Evolutionary conservation across 2,888 invertebrate genomes (phyloP), one percentile per base, ranked within the genome.

Genomic region (Nomada goodeniana): DNA sequence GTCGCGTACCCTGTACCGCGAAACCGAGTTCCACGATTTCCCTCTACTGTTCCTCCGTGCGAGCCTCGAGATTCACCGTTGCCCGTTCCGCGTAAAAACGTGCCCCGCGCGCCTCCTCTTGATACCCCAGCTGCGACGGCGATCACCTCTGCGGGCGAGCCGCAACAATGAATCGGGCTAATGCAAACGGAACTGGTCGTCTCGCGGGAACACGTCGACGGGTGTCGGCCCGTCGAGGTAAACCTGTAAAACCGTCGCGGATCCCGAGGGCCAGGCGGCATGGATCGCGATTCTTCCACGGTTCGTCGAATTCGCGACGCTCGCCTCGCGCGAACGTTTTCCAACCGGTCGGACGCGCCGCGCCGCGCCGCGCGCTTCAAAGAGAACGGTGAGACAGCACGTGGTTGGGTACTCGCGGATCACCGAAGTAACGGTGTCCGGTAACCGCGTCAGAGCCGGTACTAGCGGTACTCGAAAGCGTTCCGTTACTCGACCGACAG

Each of bases 401-500:
- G 92, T 91, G 91, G 91, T 89, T 89, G 87, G 86, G 82, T 84
- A 84, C 87, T 86, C 89, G 86, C 84, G 84, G 84, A 87, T 85
- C 85, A 87, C 80, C 82, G 88, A 88, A 89, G 90, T 93, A 93
- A 93, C 93, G 93, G 93, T 93, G 89, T 90, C 88, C 91, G 91
- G 92, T 91, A 93, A 93, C 91, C 91, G 91, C 93, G 93, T 92
- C 91, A 92, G 92, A 92, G 92, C 90, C 90, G 89, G 88, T 91
- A 88, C 89, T 93, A 93, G 93, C 93, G 93, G 93, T 93, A 93
- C 93, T 90, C 88, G 87, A 80, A 83, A 88, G 89, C 91, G 90
- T 91, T 89, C 93, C 93, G 93, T 94, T 94, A 94, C 91, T 94
- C 93, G 93, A 93, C 93, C 93, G 93, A 93, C 92, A 93, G 93